A percentile compares a stretch with the other conserved stretches of the same genome.
These are phyloP conservation scores for Phalloptychus januarius DNA, from an alignment of 2,797 vertebrate genomes.

Conservation along the genomic window DNA sequence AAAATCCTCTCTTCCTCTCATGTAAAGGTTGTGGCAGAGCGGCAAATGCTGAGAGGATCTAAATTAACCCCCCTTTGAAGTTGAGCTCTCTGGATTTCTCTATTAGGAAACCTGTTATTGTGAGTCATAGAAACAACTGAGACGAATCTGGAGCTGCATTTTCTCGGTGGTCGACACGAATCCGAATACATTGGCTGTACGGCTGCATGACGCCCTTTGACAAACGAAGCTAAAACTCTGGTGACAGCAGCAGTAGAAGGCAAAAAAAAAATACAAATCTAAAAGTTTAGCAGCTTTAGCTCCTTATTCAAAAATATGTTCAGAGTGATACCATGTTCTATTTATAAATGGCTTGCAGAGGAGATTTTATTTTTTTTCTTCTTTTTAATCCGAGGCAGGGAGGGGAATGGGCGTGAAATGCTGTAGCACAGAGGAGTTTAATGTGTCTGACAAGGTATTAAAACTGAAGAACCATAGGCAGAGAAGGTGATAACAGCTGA, in stretches of 20 bases:
- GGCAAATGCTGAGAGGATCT: slow-evolving; percentile 44
- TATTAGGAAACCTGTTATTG: slow-evolving; percentile 45
- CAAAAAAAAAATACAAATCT: slow-evolving; percentile 45
- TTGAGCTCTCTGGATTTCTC: slow-evolving; percentile 45
- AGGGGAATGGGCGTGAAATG: slow-evolving; percentile 35
- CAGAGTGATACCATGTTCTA: slow-evolving; percentile 51
- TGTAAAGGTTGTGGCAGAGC: slow-evolving; percentile 44
- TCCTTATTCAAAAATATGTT: slow-evolving; percentile 51
- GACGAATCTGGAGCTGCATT: slow-evolving; percentile 33
- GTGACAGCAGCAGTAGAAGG: slow-evolving; percentile 37
- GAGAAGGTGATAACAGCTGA: slow-evolving; percentile 12
- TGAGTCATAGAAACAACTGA: slow-evolving; percentile 59
- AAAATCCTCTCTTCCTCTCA: slow-evolving; percentile 31
- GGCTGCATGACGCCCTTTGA: slow-evolving; percentile 27
- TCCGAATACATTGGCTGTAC: slow-evolving; percentile 18
- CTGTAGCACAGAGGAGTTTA: slow-evolving; percentile 38
- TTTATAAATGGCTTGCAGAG: slow-evolving; percentile 49
- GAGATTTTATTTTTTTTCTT: slow-evolving; percentile 12
- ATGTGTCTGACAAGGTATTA: slow-evolving; percentile 55
- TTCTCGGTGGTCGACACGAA: slow-evolving; percentile 15
- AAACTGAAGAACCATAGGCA: slow-evolving; percentile 31
- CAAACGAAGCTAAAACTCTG: slow-evolving; percentile 29
- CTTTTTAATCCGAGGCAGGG: slow-evolving; percentile 19
- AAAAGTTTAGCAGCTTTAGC: slow-evolving; percentile 58
- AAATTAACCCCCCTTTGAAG: slow-evolving; percentile 63